Percentiles rank a stretch among this genome's conserved stretches.
phyloP scores from a whole-genome alignment of 2,797 vertebrate genomes.

The Triplophysa bombifrons region DNA sequence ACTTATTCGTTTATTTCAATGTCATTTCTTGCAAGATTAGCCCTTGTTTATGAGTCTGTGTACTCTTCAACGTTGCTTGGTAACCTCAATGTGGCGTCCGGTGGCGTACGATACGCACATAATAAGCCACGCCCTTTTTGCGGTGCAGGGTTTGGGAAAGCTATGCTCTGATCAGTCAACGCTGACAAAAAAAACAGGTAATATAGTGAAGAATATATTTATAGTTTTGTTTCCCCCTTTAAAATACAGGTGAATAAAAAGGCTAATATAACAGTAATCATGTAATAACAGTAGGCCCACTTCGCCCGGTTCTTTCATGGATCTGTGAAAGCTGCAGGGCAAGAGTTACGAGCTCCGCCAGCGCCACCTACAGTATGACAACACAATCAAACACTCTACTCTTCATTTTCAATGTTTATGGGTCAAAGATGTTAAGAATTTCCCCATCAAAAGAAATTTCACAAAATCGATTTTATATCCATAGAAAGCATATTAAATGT shows the following conservation, averaged over 20 bases:
- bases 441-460: no score
- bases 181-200: not conserved
- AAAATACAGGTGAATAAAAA: slow-evolving; percentile 29
- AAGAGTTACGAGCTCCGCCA: slow-evolving; percentile 89
- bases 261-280: slow-evolving; percentile 64
- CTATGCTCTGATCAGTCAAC: no score
- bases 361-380: slow-evolving; percentile 80
- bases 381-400: not conserved
- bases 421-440: no score
- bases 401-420: no score
- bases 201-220: not conserved
- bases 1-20: not conserved
- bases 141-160: no score
- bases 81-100: not conserved
- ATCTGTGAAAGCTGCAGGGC: slow-evolving; percentile 92
- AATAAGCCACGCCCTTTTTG: not conserved
- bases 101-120: not conserved
- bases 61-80: not conserved
- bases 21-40: not conserved
- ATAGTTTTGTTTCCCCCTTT: not conserved
- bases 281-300: slow-evolving; percentile 89
- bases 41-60: no score
- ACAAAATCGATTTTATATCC: no score
- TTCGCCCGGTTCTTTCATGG: slow-evolving; percentile 85
- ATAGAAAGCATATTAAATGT: no score